Evolutionary conservation across 1,140 invertebrate genomes (phyloP), one percentile per base, ranked within the genome.

Genomic region (Eufriesea mexicana): DNA sequence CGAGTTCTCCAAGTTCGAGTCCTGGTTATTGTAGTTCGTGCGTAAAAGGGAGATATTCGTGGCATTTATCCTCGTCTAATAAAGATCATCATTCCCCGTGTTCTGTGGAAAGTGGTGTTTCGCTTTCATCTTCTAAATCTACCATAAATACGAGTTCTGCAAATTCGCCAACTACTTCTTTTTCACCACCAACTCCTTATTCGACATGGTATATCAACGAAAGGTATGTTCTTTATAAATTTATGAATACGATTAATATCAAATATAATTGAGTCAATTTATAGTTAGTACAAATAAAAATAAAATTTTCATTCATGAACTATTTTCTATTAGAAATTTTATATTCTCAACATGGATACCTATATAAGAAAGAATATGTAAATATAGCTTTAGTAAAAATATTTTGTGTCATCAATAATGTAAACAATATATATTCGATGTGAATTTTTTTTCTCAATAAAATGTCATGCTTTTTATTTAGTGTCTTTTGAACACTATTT

Each of bases 1-100:
- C 85, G 9, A 86, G 83, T 55, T 90, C 89, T 12, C 68, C 61
- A 42, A 73, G 45, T 28, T 86, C 86, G 14, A 90, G 83, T 77
- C 84, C 88, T 8, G 51, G 20, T 47, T 62, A 62, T 16, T 42
- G 42, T 2, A 90, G 84, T 66, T 62, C 89, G 9, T 47, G 18
- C 18, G 20, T 5, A 12, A 89, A 68, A 35, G 4, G 68, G 14
- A 80, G 89, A 45, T 88, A 88, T 28, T 90, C 90, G 0, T 91
- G 90, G 90, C 84, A 90, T 59, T 28, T 74, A 28, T 5, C 23
- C 55, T 61, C n/a, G 14, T 0, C 14, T 4, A 54, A 7, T n/a
- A 79, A 76, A 18, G 84, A 87, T 5, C 73, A 66, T 79, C 47
- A 16, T 45, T 82, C 75, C 0, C 59, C 61, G 7, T 28, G n/a